Evolutionary conservation across 1,140 invertebrate species (phyloP).

Genomic region (Drepana arcuata): DNA sequence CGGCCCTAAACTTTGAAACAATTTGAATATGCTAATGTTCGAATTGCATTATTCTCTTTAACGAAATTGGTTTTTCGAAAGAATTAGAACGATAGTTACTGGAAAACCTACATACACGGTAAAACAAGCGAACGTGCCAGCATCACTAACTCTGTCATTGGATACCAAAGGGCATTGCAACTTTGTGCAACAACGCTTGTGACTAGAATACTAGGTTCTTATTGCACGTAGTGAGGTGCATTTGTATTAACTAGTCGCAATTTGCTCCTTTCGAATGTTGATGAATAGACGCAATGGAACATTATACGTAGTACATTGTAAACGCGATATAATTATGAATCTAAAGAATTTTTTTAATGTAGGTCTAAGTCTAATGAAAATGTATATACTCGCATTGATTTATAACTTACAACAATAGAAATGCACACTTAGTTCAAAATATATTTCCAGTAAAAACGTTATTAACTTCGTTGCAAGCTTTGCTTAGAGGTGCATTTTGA

Average conservation of each 20-base stretch:
- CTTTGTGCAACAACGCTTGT: conserved; percentile 21
- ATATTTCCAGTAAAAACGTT: too few relatives aligned
- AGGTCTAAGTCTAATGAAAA: too few relatives aligned
- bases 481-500: too few relatives aligned
- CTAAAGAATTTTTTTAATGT: neutral
- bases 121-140: conserved; percentile 5
- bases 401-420: neutral
- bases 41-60: too few relatives aligned
- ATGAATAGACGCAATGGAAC: neutral
- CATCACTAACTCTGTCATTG: conserved; percentile 21
- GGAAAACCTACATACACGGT: neutral
- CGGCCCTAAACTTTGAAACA: neutral
- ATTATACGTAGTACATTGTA: neutral
- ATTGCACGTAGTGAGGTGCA: conserved; percentile 10
- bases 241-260: neutral
- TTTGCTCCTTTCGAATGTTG: neutral
- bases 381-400: neutral
- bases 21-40: neutral
- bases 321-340: neutral
- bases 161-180: conserved; percentile 25
- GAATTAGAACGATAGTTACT: too few relatives aligned
- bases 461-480: too few relatives aligned
- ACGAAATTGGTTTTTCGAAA: too few relatives aligned
- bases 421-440: conserved; percentile 1
- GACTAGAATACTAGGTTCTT: conserved; percentile 25